Conservation (phyloP, 2,888 invertebrate species). For the Zeuzera pyrina region DNA sequence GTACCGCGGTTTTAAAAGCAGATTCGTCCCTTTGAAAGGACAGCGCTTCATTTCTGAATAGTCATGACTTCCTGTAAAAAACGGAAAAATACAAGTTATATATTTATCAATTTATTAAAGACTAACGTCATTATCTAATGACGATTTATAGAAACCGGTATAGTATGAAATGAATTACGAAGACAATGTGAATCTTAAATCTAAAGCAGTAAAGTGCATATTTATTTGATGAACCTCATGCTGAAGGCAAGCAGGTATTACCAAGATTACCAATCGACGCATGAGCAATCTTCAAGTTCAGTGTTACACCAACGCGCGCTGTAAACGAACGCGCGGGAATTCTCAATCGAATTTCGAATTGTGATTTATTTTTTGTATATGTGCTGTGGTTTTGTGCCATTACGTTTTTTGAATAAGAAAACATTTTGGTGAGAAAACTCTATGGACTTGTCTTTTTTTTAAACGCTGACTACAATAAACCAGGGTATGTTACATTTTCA, state of each 20-base stretch:
- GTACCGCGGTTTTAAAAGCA: too few species aligned
- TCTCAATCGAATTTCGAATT: slow-evolving; percentile 24
- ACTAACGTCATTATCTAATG: slow-evolving; percentile 2
- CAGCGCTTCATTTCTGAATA: too few species aligned
- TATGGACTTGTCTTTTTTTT: not conserved
- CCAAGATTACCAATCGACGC: slow-evolving; percentile 28
- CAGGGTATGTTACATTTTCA: too few species aligned
- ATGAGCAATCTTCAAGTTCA: slow-evolving; percentile 49
- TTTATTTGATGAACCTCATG: slow-evolving; percentile 2
- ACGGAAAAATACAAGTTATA: too few species aligned
- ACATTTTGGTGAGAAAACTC: too few species aligned
- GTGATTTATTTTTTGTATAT: slow-evolving; percentile 23
- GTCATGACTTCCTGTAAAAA: too few species aligned
- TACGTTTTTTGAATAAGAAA: slow-evolving; percentile 15
- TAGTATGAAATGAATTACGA: too few species aligned
- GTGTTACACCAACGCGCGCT: slow-evolving; percentile 43
- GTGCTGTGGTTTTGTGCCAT: slow-evolving; percentile 21
- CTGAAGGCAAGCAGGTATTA: slow-evolving; percentile 35
- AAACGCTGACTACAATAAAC: too few species aligned
- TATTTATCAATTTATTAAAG: not conserved
- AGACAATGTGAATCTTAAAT: not conserved
- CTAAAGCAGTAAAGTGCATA: not conserved
- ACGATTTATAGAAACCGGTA: too few species aligned
- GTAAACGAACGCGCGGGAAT: slow-evolving; percentile 28
- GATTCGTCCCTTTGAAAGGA: too few species aligned